phyloP scores from a whole-genome alignment of 23 tunicate species.

The Halocynthia roretzi region DNA sequence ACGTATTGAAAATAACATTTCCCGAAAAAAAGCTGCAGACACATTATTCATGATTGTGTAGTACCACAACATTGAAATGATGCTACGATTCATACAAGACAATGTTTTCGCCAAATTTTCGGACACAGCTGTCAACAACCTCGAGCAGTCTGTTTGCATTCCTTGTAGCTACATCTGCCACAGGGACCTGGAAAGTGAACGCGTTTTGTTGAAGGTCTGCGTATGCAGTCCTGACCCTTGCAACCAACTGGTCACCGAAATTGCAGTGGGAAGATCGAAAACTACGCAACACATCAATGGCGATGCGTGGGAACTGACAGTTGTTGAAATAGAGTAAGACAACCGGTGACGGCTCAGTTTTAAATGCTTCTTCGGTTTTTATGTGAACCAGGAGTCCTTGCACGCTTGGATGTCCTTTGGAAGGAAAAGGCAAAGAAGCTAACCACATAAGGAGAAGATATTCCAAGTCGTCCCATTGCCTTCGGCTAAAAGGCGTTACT shows the following conservation, averaged over 20 bases:
- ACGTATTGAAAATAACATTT: too few species aligned
- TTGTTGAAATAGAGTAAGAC: slow-evolving; percentile 65
- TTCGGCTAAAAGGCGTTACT: slow-evolving; percentile 75
- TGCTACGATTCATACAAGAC: slow-evolving; percentile 12
- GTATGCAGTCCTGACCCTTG: slow-evolving; percentile 15
- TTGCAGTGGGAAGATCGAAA: slow-evolving; percentile 49
- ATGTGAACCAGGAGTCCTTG: slow-evolving; percentile 55
- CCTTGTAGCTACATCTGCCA: slow-evolving; percentile 21
- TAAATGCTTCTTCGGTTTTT: slow-evolving; percentile 68
- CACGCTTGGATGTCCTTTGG: slow-evolving; percentile 65
- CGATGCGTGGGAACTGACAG: slow-evolving; percentile 83
- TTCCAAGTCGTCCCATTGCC: slow-evolving; percentile 85
- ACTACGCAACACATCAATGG: slow-evolving; percentile 43
- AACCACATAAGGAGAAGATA: slow-evolving; percentile 61
- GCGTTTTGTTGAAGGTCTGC: slow-evolving; percentile 25
- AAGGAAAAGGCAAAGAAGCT: slow-evolving; percentile 68
- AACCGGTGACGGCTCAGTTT: slow-evolving; percentile 26
- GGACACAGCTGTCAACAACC: slow-evolving; percentile 55
- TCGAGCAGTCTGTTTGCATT: slow-evolving; percentile 48
- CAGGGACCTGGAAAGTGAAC: slow-evolving; percentile 12
- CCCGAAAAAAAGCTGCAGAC: too few species aligned
- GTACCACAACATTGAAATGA: too few species aligned
- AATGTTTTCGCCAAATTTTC: slow-evolving; percentile 45
- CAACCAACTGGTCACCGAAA: slow-evolving; percentile 38
- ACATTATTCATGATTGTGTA: too few species aligned